Evolutionary conservation across 2,797 vertebrate genomes (phyloP).

Genomic region (Phalloptychus januarius): DNA sequence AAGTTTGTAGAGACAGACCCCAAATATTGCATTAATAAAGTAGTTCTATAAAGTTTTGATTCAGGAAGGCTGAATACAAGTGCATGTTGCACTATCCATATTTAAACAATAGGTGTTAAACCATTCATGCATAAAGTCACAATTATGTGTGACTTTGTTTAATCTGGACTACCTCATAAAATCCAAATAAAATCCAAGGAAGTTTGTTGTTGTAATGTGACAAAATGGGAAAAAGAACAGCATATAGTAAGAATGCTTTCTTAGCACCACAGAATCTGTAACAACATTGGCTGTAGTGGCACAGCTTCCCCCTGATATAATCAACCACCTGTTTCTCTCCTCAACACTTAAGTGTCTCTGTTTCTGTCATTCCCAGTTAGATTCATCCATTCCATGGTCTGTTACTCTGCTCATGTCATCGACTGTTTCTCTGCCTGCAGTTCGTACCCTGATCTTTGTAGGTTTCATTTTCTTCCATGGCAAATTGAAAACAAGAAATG

Average conservation of each 20-base stretch:
- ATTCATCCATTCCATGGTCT: background rate
- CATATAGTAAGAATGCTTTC: background rate
- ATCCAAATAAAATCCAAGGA: background rate
- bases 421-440: background rate
- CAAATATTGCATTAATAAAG: background rate
- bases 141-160: background rate
- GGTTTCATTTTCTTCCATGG: background rate
- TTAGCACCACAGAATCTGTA: background rate
- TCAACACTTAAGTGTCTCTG: background rate
- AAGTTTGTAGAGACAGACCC: background rate
- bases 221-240: background rate
- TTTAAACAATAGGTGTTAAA: background rate
- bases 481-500: background rate
- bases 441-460: background rate
- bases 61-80: background rate
- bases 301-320: background rate
- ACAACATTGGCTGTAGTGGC: background rate
- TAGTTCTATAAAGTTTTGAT: background rate
- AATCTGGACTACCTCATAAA: background rate
- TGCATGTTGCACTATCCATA: background rate
- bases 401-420: background rate
- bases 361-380: background rate
- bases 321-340: background rate
- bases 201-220: background rate
- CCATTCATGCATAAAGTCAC: too few relatives aligned